Percentiles rank a stretch among this genome's conserved stretches.
phyloP scores from a whole-genome alignment of 2,888 invertebrate genomes.

The Elegia similella region DNA sequence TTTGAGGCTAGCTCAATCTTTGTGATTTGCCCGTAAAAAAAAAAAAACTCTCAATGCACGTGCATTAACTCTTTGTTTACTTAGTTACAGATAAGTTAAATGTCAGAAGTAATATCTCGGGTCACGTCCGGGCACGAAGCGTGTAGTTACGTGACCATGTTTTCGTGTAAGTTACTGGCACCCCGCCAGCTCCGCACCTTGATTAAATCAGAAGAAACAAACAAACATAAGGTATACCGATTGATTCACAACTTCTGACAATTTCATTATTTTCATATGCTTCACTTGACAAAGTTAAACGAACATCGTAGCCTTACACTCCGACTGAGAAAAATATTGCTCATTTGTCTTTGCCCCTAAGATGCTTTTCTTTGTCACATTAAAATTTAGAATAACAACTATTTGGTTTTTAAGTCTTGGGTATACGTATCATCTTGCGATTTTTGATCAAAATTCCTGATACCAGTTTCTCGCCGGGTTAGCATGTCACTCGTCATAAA shows the following conservation, averaged over 20 bases:
- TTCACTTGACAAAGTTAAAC: constrained; percentile 2
- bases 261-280: constrained; percentile 1
- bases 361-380: too few relatives aligned
- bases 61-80: constrained; percentile 1
- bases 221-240: constrained; percentile 43
- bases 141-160: constrained; percentile 17
- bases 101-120: constrained; percentile 3
- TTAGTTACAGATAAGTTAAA: constrained; percentile 3
- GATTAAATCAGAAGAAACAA: constrained; percentile 55
- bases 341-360: background rate
- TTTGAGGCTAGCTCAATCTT: too few relatives aligned
- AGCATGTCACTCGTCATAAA: too few relatives aligned
- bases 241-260: constrained; percentile 35
- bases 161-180: constrained; percentile 54
- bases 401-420: too few relatives aligned
- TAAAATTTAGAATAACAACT: too few relatives aligned
- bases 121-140: background rate
- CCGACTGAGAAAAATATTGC: background rate
- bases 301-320: background rate
- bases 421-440: too few relatives aligned
- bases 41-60: too few relatives aligned
- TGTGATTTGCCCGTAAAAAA: too few relatives aligned
- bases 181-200: constrained; percentile 51
- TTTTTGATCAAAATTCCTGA: too few relatives aligned
- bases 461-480: too few relatives aligned